Evolutionary conservation across 2,113 vertebrate species (phyloP), one percentile per base, ranked within the genome.

Genomic region (Osmerus mordax): DNA sequence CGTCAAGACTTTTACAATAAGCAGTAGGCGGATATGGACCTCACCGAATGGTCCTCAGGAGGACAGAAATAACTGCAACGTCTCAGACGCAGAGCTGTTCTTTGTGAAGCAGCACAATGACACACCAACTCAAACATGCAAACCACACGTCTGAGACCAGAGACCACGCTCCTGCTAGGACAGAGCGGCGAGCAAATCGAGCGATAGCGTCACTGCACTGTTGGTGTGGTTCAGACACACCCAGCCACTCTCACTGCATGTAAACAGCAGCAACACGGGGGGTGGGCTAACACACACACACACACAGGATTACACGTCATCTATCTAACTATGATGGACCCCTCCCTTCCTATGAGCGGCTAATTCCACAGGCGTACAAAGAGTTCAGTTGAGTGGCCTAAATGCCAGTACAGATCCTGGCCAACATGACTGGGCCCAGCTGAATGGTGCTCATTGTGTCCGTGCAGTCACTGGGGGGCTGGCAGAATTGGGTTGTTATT

Each of bases 371-470:
- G 62, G 75, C 64, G 75, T 79, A 90, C 87, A 90, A 90, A 89
- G 87, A 82, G 79, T 86, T 86, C 70, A 86, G 80, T 84, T 86
- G 83, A 91, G 90, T 78, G 79, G 84, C 79, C 84, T 87, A 84
- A 88, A 90, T 89, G 84, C 83, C 84, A 84, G 76, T 75, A 67
- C 71, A 85, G 82, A 86, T 88, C 86, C 87, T 88, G 85, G 79
- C 83, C 89, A 80, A 73, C 28, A 77, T 18, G 6, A 82, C 84
- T 77, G 78, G 71, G 82, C 81, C 80, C 82, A 75, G 79, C 86
- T 91, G 85, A 92, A 91, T 91, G 84, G 87, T 87, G 73, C 72
- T 87, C 87, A 91, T 91, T 92, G 91, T 92, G 89, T 90, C 82
- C 69, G 79, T 67, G 59, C 67, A 77, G 86, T 89, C 90, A 89